phyloP scores from a whole-genome alignment of 1,140 invertebrate genomes.

The Diorhabda carinulata region DNA sequence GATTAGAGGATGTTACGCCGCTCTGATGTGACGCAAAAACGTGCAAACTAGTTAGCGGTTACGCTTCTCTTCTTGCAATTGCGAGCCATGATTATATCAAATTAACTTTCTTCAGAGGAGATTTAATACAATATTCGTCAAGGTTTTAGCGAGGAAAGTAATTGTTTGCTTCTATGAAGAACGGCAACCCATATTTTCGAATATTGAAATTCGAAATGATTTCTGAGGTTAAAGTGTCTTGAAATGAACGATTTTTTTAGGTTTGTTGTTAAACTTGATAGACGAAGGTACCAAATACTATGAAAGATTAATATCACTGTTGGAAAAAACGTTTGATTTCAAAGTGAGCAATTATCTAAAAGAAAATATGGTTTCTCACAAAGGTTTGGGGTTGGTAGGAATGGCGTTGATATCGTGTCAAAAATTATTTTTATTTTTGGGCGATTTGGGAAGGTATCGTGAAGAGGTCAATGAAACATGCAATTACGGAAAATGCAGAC shows the following conservation, averaged over 20 bases:
- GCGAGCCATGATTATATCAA: too few species aligned
- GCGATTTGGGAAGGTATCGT: slow-evolving; percentile 86
- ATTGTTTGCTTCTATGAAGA: too few species aligned
- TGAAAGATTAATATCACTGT: slow-evolving; percentile 66
- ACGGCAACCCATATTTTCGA: too few species aligned
- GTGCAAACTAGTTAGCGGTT: too few species aligned
- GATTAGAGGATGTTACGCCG: too few species aligned
- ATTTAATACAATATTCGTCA: too few species aligned
- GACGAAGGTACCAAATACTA: slow-evolving; percentile 79
- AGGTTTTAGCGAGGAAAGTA: too few species aligned
- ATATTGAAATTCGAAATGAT: too few species aligned
- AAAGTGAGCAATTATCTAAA: slow-evolving; percentile 64
- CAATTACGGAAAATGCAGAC: slow-evolving; percentile 82
- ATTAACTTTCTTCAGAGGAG: too few species aligned
- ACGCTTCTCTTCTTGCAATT: too few species aligned
- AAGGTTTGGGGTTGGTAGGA: slow-evolving; percentile 64
- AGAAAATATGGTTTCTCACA: slow-evolving; percentile 53
- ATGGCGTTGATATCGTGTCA: slow-evolving; percentile 79
- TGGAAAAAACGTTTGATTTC: slow-evolving; percentile 73
- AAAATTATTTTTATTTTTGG: slow-evolving; percentile 83
- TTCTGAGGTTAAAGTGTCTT: too few species aligned
- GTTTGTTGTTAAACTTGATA: slow-evolving; percentile 66
- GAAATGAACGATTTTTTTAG: not conserved
- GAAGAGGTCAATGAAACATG: slow-evolving; percentile 78
- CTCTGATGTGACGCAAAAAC: too few species aligned